These are phyloP conservation scores for Microchrysa polita DNA, from an alignment of 2,888 invertebrate species.

Conservation along the genomic window DNA sequence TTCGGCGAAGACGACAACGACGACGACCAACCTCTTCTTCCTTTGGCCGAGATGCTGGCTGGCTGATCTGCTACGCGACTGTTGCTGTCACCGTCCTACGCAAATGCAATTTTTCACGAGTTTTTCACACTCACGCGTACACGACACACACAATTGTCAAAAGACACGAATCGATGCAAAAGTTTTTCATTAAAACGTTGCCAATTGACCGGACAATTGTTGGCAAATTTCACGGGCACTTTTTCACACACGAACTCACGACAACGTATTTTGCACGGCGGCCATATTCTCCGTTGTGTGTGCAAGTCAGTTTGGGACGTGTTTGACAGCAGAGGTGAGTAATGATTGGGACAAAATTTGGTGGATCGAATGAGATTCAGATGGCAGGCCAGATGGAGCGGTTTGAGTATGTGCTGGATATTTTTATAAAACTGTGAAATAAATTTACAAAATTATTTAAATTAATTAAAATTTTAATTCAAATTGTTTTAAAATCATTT, in stretches of 20 bases:
- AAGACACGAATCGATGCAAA: too few species aligned
- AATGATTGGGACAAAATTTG: neutral
- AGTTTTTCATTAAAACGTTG: conserved; percentile 25
- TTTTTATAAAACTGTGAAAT: too few species aligned
- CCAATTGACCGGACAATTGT: conserved; percentile 13
- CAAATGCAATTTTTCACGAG: conserved; percentile 33
- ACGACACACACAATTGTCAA: neutral
- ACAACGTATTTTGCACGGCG: conserved; percentile 51
- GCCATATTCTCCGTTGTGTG: conserved; percentile 52
- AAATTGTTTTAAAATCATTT: too few species aligned
- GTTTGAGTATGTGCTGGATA: too few species aligned
- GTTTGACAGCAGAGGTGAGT: conserved; percentile 9
- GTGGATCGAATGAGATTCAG: neutral
- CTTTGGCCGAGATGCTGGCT: too few species aligned
- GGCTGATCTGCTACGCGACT: neutral
- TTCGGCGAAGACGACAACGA: neutral
- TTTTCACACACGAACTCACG: conserved; percentile 43
- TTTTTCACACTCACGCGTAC: neutral
- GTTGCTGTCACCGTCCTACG: conserved; percentile 36
- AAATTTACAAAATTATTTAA: too few species aligned
- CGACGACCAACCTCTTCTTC: neutral
- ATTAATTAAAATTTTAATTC: too few species aligned
- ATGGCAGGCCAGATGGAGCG: neutral
- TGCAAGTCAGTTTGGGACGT: conserved; percentile 25
- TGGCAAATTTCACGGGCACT: conserved; percentile 51